A percentile compares a stretch with the other conserved stretches of the same genome.
Conservation (phyloP, 2,797 vertebrate species). For the Pseudotriccus pelzelni region DNA sequence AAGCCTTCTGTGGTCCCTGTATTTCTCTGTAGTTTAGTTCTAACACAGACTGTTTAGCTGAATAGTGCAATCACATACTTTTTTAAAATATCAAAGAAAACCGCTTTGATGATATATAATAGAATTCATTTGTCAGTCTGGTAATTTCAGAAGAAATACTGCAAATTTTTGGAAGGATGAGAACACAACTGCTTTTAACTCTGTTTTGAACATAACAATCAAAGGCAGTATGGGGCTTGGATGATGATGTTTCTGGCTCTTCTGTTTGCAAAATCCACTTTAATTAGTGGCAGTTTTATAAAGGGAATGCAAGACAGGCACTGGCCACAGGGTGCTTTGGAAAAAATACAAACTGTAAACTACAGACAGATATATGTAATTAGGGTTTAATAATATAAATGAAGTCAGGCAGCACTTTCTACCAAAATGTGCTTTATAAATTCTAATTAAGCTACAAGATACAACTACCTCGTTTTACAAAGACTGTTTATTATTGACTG, state of each 20-base stretch:
- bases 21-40: not conserved
- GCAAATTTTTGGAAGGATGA: not conserved
- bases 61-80: not conserved
- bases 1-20: fast-evolving
- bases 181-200: not conserved
- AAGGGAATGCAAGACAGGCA: not conserved
- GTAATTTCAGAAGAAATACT: slow-evolving; percentile 11
- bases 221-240: not conserved
- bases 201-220: slow-evolving; percentile 20
- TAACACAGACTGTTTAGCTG: not conserved
- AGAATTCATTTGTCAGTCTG: slow-evolving; percentile 13
- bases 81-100: not conserved
- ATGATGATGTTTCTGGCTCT: not conserved
- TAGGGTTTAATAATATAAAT: not conserved
- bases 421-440: not conserved
- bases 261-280: not conserved
- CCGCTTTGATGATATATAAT: not conserved
- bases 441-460: not conserved
- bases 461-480: not conserved
- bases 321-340: not conserved
- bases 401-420: not conserved
- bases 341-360: not conserved
- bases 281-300: slow-evolving; percentile 12
- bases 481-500: not conserved
- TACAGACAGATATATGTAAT: not conserved